Conservation (phyloP, 2,888 invertebrate species). For the Craniophora ligustri region DNA sequence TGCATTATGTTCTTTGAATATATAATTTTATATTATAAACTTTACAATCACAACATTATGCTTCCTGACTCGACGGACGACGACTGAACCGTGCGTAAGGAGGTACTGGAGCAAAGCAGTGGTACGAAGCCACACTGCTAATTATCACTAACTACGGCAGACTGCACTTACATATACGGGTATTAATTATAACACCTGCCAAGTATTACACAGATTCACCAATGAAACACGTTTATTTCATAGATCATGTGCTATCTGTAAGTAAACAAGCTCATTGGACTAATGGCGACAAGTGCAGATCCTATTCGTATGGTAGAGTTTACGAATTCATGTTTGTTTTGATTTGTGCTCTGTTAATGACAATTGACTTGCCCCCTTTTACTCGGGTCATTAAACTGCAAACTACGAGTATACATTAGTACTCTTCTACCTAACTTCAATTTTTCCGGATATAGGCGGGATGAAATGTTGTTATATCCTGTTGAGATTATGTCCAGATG, state of each 20-base stretch:
- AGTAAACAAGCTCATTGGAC: too few species aligned
- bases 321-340: too few species aligned
- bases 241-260: conserved; percentile 8
- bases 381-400: too few species aligned
- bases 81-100: conserved; percentile 39
- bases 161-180: conserved; percentile 39
- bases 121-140: conserved; percentile 32
- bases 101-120: conserved; percentile 33
- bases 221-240: conserved; percentile 17
- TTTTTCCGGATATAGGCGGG: too few species aligned
- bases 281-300: too few species aligned
- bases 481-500: conserved; percentile 12
- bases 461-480: too few species aligned
- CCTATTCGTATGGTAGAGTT: too few species aligned
- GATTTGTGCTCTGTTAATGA: too few species aligned
- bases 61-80: conserved; percentile 27
- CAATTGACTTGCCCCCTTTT: too few species aligned
- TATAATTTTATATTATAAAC: conserved; percentile 1
- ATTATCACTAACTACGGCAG: conserved; percentile 43
- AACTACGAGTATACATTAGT: too few species aligned
- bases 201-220: conserved; percentile 13
- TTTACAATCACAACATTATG: conserved; percentile 16
- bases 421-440: too few species aligned
- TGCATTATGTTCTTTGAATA: conserved; percentile 17
- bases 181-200: conserved; percentile 41